These are phyloP conservation scores for Xylota sylvarum DNA, from an alignment of 2,888 invertebrate genomes.

Conservation along the genomic window DNA sequence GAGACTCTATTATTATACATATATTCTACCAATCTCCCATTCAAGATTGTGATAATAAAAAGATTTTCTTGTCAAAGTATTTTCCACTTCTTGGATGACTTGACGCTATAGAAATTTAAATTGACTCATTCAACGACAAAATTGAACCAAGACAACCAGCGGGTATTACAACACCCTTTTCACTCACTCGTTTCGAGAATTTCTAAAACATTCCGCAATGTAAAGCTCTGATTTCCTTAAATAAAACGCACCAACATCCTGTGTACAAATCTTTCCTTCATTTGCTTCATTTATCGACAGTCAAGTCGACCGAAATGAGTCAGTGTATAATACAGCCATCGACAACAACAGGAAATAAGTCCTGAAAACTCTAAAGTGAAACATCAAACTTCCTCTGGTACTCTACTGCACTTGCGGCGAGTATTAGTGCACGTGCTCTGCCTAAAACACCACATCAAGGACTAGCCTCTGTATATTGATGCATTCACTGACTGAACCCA, in stretches of 20 bases:
- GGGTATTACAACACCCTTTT: too few relatives aligned
- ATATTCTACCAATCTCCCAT: too few relatives aligned
- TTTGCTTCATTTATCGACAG: conserved; percentile 22
- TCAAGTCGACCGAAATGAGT: conserved; percentile 31
- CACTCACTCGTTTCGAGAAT: too few relatives aligned
- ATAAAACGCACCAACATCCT: conserved; percentile 3
- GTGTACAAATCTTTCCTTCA: background rate
- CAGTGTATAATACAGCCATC: background rate
- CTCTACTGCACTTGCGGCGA: background rate
- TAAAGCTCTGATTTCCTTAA: conserved; percentile 5
- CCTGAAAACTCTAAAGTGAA: conserved; percentile 46
- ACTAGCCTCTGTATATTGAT: background rate
- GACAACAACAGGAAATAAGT: conserved; percentile 10
- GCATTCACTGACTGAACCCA: conserved; percentile 11
- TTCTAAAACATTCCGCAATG: background rate
- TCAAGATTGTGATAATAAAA: background rate
- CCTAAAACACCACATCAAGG: conserved; percentile 5
- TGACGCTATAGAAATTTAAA: too few relatives aligned
- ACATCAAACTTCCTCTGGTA: conserved; percentile 45
- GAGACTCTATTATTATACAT: background rate
- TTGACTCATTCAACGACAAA: too few relatives aligned
- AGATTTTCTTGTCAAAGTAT: background rate
- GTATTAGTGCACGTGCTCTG: background rate
- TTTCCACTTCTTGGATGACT: background rate
- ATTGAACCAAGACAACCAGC: too few relatives aligned